Percentiles rank a stretch among this genome's conserved stretches.
phyloP scores from a whole-genome alignment of 1,140 invertebrate genomes.

The Myzus persicae region DNA sequence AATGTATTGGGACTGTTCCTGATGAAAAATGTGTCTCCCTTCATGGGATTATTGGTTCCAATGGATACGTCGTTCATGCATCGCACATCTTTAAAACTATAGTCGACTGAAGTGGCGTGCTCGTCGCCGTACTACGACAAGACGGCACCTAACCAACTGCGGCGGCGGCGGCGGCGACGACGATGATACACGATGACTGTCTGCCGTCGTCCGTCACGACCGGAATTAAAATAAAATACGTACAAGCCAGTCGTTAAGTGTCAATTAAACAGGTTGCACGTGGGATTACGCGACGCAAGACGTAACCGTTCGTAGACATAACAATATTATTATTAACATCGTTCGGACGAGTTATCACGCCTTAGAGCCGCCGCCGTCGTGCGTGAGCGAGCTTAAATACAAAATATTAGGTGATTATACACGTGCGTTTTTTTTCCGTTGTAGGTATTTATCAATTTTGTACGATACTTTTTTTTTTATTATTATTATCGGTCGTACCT shows the following conservation, averaged over 20 bases:
- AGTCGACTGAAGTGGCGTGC: neutral
- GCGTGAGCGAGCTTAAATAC: neutral
- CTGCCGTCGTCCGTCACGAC: neutral
- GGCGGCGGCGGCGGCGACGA: too few relatives aligned
- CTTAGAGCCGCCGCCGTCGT: neutral
- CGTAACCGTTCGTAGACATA: neutral
- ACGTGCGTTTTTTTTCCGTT: neutral
- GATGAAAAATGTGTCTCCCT: neutral
- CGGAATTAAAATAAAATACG: neutral
- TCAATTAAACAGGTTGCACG: neutral
- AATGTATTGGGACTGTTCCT: neutral
- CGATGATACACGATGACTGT: neutral
- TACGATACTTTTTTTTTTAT: neutral
- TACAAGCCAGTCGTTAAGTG: neutral
- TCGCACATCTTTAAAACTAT: neutral
- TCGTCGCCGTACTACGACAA: neutral
- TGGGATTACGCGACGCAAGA: neutral
- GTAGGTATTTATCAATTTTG: neutral
- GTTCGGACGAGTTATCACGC: neutral
- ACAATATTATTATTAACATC: neutral
- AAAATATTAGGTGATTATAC: neutral
- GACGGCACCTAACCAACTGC: neutral
- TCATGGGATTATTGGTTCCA: neutral
- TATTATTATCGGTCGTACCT: neutral
- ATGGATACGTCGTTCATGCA: neutral